phyloP scores from a whole-genome alignment of 1,140 invertebrate genomes.

The Drosophila pallidifrons region DNA sequence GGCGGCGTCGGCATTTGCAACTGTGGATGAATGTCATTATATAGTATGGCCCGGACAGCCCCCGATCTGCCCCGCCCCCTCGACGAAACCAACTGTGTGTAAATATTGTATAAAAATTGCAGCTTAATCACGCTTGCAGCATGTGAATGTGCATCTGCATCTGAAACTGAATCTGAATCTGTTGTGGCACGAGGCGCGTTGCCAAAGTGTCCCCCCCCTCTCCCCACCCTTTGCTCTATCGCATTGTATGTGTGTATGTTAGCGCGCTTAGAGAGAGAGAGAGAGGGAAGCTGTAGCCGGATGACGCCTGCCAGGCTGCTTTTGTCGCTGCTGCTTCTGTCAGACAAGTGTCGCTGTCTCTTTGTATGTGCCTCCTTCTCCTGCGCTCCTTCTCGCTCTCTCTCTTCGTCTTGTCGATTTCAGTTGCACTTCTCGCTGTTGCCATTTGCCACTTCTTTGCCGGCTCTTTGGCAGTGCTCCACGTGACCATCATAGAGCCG shows the following conservation, averaged over 20 bases:
- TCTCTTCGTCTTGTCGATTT: too few relatives aligned
- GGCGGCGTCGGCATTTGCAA: conserved; percentile 50
- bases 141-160: conserved; percentile 52
- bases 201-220: conserved; percentile 56
- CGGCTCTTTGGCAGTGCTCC: conserved; percentile 68
- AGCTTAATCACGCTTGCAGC: conserved; percentile 71
- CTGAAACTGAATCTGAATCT: neutral
- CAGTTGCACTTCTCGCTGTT: neutral
- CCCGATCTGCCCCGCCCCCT: neutral
- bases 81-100: conserved; percentile 30
- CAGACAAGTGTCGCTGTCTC: conserved; percentile 62
- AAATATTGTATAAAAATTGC: conserved; percentile 80
- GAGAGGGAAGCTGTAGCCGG: conserved; percentile 19
- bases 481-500: conserved; percentile 57
- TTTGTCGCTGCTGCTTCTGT: conserved; percentile 41
- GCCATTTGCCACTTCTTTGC: conserved; percentile 24
- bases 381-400: conserved; percentile 7
- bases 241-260: conserved; percentile 32
- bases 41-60: conserved; percentile 35
- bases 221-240: neutral
- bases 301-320: conserved; percentile 68
- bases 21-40: conserved; percentile 77
- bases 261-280: conserved; percentile 27
- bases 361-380: conserved; percentile 8
- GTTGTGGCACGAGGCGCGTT: conserved; percentile 58